phyloP scores from a whole-genome alignment of 2,113 vertebrate species.

The Colistium nudipinnis region DNA sequence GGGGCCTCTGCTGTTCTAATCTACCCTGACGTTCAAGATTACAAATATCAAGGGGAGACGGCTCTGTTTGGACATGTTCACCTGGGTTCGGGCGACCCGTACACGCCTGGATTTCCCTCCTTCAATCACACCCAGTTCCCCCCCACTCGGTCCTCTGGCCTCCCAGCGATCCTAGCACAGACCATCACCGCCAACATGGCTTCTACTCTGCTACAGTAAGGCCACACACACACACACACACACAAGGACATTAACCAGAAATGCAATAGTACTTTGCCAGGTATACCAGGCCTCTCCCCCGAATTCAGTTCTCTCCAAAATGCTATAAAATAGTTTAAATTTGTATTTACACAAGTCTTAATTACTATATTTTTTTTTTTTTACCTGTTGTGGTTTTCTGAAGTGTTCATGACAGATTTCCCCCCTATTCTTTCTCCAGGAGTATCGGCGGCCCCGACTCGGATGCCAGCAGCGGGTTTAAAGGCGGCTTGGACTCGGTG shows the following conservation, averaged over 20 bases:
- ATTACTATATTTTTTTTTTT: too few relatives aligned
- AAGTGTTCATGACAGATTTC: background rate
- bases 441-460: slow-evolving; percentile 70
- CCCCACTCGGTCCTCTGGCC: slow-evolving; percentile 86
- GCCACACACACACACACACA: background rate
- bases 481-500: background rate
- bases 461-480: fast-evolving
- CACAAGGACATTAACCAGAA: too few relatives aligned
- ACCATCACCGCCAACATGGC: slow-evolving; percentile 83
- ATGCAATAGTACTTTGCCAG: too few relatives aligned
- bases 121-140: slow-evolving; percentile 95
- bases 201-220: slow-evolving; percentile 81
- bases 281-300: too few relatives aligned
- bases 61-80: slow-evolving; percentile 91
- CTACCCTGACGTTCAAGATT: slow-evolving; percentile 77
- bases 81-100: slow-evolving; percentile 93
- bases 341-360: too few relatives aligned
- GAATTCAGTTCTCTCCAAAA: too few relatives aligned
- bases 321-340: too few relatives aligned
- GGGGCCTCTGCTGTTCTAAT: slow-evolving; percentile 87
- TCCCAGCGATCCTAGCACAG: slow-evolving; percentile 90
- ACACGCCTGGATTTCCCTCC: slow-evolving; percentile 95
- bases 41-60: background rate
- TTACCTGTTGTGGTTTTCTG: too few relatives aligned
- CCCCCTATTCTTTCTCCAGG: slow-evolving; percentile 61